These are phyloP conservation scores for Lepeophtheirus nordmannii DNA, from an alignment of 2,888 invertebrate genomes.

Conservation along the genomic window DNA sequence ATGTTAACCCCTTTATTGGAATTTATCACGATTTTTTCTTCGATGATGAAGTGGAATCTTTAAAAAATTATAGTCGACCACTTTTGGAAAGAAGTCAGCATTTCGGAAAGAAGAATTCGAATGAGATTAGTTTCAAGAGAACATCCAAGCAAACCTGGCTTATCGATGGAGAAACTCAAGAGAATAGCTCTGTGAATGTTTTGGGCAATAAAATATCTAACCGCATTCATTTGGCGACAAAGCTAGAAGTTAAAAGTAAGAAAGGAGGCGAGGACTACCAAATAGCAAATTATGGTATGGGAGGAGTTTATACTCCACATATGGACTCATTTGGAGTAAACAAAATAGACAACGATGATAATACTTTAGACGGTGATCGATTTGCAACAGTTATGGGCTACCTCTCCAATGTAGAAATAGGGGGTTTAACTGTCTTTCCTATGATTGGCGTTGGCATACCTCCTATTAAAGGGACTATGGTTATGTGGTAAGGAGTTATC, in stretches of 20 bases:
- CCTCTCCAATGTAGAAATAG: conserved; percentile 15
- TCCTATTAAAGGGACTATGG: conserved; percentile 12
- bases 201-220: not conserved
- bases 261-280: conserved; percentile 14
- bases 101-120: not conserved
- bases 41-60: conserved; percentile 7
- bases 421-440: conserved; percentile 23
- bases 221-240: not conserved
- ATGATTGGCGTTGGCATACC: conserved; percentile 3
- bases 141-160: conserved; percentile 16
- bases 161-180: not conserved
- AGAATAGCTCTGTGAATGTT: not conserved
- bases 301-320: conserved; percentile 17
- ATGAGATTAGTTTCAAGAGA: conserved; percentile 2
- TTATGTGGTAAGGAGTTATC: conserved; percentile 12
- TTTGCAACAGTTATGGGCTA: conserved; percentile 22
- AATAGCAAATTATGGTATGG: conserved; percentile 24
- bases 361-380: conserved; percentile 10
- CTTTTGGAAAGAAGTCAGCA: conserved; percentile 10
- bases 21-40: conserved; percentile 10
- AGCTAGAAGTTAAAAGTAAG: not conserved
- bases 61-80: not conserved
- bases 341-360: not conserved
- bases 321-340: conserved; percentile 13
- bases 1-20: not conserved